Percentiles rank a stretch among this genome's conserved stretches.
Conservation (phyloP, 2,888 invertebrate genomes). For the Leptopterna dolabrata region DNA sequence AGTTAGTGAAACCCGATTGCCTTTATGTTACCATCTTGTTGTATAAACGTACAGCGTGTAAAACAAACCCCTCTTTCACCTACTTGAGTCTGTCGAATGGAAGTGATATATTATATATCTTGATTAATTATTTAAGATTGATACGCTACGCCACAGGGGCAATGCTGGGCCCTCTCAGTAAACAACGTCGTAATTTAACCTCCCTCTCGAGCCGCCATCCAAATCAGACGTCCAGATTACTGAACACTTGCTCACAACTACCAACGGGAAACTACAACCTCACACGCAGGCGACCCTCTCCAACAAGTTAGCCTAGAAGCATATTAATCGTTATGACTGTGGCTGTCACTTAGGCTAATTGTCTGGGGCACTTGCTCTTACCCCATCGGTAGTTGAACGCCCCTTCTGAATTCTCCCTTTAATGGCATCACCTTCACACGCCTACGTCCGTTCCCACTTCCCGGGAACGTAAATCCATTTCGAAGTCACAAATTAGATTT, state of each 20-base stretch:
- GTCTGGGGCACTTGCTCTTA: not conserved
- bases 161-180: not conserved
- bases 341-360: conserved; percentile 17
- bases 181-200: conserved; percentile 9
- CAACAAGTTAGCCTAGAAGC: not conserved
- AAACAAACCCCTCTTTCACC: too few species aligned
- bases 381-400: not conserved
- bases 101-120: not conserved
- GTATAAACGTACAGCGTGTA: too few species aligned
- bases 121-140: not conserved
- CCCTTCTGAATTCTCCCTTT: not conserved
- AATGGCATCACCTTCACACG: conserved; percentile 13
- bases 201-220: not conserved
- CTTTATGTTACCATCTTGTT: too few species aligned
- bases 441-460: not conserved
- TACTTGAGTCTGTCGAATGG: too few species aligned
- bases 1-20: too few species aligned
- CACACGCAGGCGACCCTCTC: not conserved
- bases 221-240: conserved; percentile 4
- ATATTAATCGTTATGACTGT: conserved; percentile 23
- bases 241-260: not conserved
- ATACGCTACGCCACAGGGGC: not conserved
- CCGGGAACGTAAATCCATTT: conserved; percentile 1
- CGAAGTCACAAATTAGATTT: conserved; percentile 16
- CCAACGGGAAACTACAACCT: not conserved